Percentiles rank a stretch among this genome's conserved stretches.
Evolutionary conservation across 1,140 invertebrate species (phyloP).

Genomic region (Eumeta japonica): DNA sequence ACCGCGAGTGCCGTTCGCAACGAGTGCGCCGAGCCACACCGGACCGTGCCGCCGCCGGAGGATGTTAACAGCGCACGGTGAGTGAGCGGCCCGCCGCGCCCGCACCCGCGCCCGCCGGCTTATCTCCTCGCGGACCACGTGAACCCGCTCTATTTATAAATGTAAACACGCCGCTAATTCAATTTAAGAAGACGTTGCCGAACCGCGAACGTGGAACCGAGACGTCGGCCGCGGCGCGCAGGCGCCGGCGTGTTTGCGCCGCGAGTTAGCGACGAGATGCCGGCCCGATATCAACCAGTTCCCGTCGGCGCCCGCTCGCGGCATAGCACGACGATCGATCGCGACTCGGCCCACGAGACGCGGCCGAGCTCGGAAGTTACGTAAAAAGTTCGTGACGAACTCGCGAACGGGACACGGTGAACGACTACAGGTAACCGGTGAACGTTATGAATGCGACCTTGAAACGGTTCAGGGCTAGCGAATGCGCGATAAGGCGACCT

Average conservation of each 20-base stretch:
- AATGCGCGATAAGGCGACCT: slow-evolving; percentile 54
- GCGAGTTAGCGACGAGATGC: too few relatives aligned
- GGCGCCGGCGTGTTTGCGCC: not conserved
- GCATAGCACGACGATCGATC: too few relatives aligned
- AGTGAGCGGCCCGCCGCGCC: slow-evolving; percentile 34
- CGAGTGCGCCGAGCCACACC: slow-evolving; percentile 33
- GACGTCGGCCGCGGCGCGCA: not conserved
- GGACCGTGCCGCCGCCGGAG: slow-evolving; percentile 41
- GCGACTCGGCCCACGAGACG: too few relatives aligned
- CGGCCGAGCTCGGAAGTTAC: too few relatives aligned
- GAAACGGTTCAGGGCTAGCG: slow-evolving; percentile 34
- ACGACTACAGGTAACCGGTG: too few relatives aligned
- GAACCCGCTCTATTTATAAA: slow-evolving; percentile 52
- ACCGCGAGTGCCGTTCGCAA: not conserved
- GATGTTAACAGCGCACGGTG: slow-evolving; percentile 56
- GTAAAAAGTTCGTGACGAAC: too few relatives aligned
- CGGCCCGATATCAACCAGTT: too few relatives aligned
- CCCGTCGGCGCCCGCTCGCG: too few relatives aligned
- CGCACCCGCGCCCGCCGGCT: slow-evolving; percentile 31
- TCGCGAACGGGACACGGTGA: too few relatives aligned
- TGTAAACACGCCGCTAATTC: slow-evolving; percentile 52
- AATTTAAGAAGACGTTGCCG: slow-evolving; percentile 39
- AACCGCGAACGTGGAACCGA: slow-evolving; percentile 14
- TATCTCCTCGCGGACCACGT: slow-evolving; percentile 45
- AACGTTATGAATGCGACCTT: too few relatives aligned